These are phyloP conservation scores for Tenrec ecaudatus DNA, from an alignment of 2,113 vertebrate genomes.

Conservation along the genomic window DNA sequence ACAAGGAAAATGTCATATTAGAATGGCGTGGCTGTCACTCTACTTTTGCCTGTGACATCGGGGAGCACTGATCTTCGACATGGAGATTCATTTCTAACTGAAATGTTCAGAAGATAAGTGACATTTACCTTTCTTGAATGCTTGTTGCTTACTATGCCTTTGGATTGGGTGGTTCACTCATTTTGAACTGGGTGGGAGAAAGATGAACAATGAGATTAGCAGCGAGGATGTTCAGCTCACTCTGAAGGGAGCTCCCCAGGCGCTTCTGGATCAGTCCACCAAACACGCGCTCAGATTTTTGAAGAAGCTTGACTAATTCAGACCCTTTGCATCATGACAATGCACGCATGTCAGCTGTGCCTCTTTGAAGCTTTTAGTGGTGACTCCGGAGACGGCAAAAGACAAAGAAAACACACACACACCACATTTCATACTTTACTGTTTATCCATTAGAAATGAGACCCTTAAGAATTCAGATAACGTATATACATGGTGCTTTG, in stretches of 20 bases:
- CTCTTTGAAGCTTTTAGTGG: constrained; percentile 51
- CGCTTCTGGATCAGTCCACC: constrained; percentile 52
- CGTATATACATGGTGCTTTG: constrained; percentile 74
- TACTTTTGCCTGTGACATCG: not conserved
- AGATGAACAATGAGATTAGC: constrained; percentile 41
- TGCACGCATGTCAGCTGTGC: constrained; percentile 17
- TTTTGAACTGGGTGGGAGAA: constrained; percentile 63
- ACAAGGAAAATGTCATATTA: not conserved
- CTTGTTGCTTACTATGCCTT: not conserved
- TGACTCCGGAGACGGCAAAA: constrained; percentile 56
- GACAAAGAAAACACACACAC: not conserved
- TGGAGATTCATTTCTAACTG: constrained; percentile 9
- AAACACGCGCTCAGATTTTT: constrained; percentile 50
- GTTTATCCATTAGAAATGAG: constrained; percentile 75
- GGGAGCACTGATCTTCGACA: not conserved
- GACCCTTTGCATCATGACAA: constrained; percentile 37
- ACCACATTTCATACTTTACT: constrained; percentile 60
- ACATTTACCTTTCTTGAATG: constrained; percentile 40
- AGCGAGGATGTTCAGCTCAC: not conserved
- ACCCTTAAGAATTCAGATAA: constrained; percentile 80
- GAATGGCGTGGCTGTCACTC: constrained; percentile 6
- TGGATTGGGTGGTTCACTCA: constrained; percentile 3
- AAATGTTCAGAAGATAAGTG: not conserved
- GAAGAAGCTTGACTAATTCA: constrained; percentile 39
- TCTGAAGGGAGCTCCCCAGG: constrained; percentile 39